These are phyloP conservation scores for Xyrichtys novacula DNA, from an alignment of 2,797 vertebrate species.

Conservation along the genomic window DNA sequence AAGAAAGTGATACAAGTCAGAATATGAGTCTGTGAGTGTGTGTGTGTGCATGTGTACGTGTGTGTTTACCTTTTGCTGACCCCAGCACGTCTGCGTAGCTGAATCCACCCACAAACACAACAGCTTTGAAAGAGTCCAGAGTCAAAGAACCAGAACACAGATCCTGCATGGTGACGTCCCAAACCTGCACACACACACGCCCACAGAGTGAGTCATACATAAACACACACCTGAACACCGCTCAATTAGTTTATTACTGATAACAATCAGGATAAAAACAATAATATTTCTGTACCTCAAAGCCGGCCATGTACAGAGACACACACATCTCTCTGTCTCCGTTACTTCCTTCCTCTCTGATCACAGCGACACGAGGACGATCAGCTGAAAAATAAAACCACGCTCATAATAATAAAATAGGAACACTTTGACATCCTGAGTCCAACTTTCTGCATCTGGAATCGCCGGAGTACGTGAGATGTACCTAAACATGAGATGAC, in stretches of 20 bases:
- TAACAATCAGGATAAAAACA: not conserved
- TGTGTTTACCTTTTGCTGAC: constrained; percentile 90
- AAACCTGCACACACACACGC: constrained; percentile 82
- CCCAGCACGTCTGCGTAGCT: constrained; percentile 94
- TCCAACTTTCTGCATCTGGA: not conserved
- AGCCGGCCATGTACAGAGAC: constrained; percentile 90
- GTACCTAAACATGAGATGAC: no score
- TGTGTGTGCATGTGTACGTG: not conserved
- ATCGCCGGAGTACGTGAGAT: not conserved
- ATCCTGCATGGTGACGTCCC: constrained; percentile 95
- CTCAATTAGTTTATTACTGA: no score
- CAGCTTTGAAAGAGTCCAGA: constrained; percentile 87
- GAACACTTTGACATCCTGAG: not conserved
- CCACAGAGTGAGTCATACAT: not conserved
- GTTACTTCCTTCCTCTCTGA: constrained; percentile 95
- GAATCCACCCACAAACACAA: constrained; percentile 95
- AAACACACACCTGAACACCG: no score
- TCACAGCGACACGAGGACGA: constrained; percentile 87
- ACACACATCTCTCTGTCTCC: constrained; percentile 94
- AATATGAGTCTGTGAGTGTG: not conserved
- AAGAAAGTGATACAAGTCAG: not conserved
- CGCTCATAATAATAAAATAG: not conserved
- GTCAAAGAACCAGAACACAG: constrained; percentile 86
- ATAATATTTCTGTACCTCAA: constrained; percentile 84
- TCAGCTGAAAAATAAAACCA: constrained; percentile 53